Evolutionary conservation across 2,797 vertebrate species (phyloP).

Genomic region (Ispidina picta): DNA sequence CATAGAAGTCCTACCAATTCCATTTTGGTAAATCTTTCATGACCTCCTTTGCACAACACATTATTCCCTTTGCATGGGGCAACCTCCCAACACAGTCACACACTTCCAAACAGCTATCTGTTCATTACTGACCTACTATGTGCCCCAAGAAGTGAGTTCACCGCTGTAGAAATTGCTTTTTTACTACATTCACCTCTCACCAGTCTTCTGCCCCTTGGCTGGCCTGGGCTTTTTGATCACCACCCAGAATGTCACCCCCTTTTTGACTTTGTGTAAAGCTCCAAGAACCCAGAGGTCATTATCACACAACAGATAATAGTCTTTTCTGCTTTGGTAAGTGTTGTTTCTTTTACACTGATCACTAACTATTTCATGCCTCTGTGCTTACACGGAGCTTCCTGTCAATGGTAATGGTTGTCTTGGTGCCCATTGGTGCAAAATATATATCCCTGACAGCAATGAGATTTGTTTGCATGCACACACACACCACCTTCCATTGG

Average conservation of each 20-base stretch:
- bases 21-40: neutral
- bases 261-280: neutral
- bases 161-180: neutral
- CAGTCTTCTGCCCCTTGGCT: neutral
- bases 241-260: neutral
- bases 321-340: conserved; percentile 3
- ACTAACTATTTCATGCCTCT: neutral
- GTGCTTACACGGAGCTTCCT: neutral
- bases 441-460: neutral
- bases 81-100: neutral
- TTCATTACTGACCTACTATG: neutral
- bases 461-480: neutral
- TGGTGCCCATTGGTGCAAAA: neutral
- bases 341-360: neutral
- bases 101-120: rapidly evolving
- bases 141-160: neutral
- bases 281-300: neutral
- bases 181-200: neutral
- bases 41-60: neutral
- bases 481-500: neutral
- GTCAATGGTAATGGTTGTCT: neutral
- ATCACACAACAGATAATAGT: neutral
- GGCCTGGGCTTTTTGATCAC: neutral
- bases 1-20: neutral
- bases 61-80: neutral